Evolutionary conservation across 92 coral and sea anemone species (phyloP).

Genomic region (Plumapathes pennacea): DNA sequence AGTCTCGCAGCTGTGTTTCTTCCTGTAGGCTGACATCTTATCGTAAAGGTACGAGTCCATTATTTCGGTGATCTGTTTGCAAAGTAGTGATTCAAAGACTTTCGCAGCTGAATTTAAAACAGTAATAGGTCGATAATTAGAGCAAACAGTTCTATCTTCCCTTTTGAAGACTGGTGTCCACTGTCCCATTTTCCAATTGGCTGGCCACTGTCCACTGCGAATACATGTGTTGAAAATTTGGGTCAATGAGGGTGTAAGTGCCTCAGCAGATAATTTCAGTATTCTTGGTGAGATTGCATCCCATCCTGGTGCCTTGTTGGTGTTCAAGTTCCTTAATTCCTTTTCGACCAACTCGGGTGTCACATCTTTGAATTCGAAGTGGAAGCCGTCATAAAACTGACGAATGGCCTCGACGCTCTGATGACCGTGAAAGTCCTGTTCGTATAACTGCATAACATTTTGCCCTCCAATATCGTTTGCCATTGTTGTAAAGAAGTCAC

Average conservation of each 20-base stretch:
- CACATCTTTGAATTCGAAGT: slow-evolving; percentile 21
- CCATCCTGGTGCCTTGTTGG: slow-evolving; percentile 42
- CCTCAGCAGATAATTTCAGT: slow-evolving; percentile 30
- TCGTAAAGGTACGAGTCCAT: slow-evolving; percentile 11
- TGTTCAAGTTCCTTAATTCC: slow-evolving; percentile 12
- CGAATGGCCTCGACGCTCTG: slow-evolving; percentile 30
- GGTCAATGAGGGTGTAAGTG: slow-evolving; percentile 42
- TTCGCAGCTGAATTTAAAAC: slow-evolving; percentile 28
- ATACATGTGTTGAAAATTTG: slow-evolving; percentile 19
- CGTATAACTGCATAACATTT: slow-evolving; percentile 22
- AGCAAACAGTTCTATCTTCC: slow-evolving; percentile 14
- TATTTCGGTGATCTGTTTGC: slow-evolving; percentile 21
- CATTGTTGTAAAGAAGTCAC: slow-evolving; percentile 42
- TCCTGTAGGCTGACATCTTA: slow-evolving; percentile 49
- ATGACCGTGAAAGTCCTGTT: slow-evolving; percentile 43
- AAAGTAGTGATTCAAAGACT: slow-evolving; percentile 35
- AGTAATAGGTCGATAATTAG: slow-evolving; percentile 54
- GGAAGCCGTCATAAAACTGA: background rate
- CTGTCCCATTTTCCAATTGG: slow-evolving; percentile 65
- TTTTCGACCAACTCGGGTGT: slow-evolving; percentile 20
- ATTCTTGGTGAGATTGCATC: slow-evolving; percentile 33
- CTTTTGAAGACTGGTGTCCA: slow-evolving; percentile 41
- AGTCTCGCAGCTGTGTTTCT: slow-evolving; percentile 47
- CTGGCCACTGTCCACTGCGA: slow-evolving; percentile 24
- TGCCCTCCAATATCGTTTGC: slow-evolving; percentile 55